Evolutionary conservation across 2,797 vertebrate species (phyloP), one percentile per base, ranked within the genome.

Genomic region (Peromyscus attwateri): DNA sequence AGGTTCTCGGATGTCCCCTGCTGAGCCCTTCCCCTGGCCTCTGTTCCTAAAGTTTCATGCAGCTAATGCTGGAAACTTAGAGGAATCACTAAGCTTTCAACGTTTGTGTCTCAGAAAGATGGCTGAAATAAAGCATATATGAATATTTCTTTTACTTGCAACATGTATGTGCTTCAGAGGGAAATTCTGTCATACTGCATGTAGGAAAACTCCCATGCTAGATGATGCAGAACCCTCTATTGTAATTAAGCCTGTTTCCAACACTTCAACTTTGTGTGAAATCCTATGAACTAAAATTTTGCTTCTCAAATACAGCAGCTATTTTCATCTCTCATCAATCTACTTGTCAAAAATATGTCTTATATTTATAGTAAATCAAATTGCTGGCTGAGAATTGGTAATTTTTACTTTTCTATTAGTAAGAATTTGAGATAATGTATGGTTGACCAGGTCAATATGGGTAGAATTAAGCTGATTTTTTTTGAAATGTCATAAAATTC

Each of bases 401-500:
- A 68, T 84, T 79, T 94, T 91, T 19, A 52, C 60, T 91, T 87
- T 80, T 62, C 4, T 68, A 62, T 31, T 75, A 89, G 71, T 57
- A 92, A 89, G n/a, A 25, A 75, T 93, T 92, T 82, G 27, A 82
- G 73, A 64, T 81, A 66, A 77, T 73, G 25, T 64, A 31, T 94
- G n/a, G 46, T 90, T 90, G 68, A 71, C n/a, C 60, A 66, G 12
- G 27, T 37, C 77, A 55, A 57, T 73, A 75, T 21, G 31, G 27
- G 46, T 94, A 37, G 19, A 79, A 73, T 94, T 94, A 37, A 64
- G 31, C 19, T 87, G 17, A 70, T 8, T 57, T 90, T 95, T 90
- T 82, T 66, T 3, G 57, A 87, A 94, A 95, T 85, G 87, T 75
- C 14, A 75, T 10, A 83, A 95, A 94, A 55, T 90, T 57, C 3